These are phyloP conservation scores for Chelonus insularis DNA, from an alignment of 1,140 invertebrate genomes.

Conservation along the genomic window DNA sequence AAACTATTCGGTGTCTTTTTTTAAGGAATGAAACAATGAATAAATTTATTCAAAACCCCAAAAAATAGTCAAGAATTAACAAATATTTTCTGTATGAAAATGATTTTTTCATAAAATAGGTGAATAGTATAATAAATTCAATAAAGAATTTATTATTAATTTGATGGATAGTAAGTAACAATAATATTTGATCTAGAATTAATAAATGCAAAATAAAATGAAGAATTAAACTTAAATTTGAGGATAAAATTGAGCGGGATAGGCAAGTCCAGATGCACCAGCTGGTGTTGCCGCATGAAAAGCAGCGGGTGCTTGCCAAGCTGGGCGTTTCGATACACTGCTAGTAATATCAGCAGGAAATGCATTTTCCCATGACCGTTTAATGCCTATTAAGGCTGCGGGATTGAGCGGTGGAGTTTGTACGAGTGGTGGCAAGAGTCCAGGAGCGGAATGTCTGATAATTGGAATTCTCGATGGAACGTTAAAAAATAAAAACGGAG, in stretches of 20 bases:
- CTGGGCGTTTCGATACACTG: conserved; percentile 44
- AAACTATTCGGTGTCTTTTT: too few species aligned
- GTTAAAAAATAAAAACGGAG: conserved; percentile 52
- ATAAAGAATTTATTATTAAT: too few species aligned
- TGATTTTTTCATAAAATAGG: too few species aligned
- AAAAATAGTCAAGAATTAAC: too few species aligned
- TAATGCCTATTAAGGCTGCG: conserved; percentile 60
- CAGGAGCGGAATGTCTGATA: conserved; percentile 52
- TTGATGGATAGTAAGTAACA: too few species aligned
- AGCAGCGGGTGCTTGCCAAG: conserved; percentile 50
- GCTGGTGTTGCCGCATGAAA: conserved; percentile 41
- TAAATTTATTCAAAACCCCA: too few species aligned
- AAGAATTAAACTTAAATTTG: conserved; percentile 45
- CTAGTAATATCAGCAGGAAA: conserved; percentile 46
- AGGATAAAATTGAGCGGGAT: conserved; percentile 59
- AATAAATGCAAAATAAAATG: too few species aligned
- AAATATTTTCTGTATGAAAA: too few species aligned
- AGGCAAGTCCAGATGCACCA: conserved; percentile 45
- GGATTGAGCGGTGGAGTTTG: conserved; percentile 46
- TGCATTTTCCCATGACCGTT: conserved; percentile 58
- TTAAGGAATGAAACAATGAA: too few species aligned
- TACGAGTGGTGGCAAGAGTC: conserved; percentile 53
- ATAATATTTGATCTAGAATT: too few species aligned
- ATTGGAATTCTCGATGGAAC: conserved; percentile 55
- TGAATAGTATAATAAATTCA: too few species aligned